Base-by-base conservation (phyloP, 2,888 invertebrate genomes). In the Eupithecia subfuscata region DNA sequence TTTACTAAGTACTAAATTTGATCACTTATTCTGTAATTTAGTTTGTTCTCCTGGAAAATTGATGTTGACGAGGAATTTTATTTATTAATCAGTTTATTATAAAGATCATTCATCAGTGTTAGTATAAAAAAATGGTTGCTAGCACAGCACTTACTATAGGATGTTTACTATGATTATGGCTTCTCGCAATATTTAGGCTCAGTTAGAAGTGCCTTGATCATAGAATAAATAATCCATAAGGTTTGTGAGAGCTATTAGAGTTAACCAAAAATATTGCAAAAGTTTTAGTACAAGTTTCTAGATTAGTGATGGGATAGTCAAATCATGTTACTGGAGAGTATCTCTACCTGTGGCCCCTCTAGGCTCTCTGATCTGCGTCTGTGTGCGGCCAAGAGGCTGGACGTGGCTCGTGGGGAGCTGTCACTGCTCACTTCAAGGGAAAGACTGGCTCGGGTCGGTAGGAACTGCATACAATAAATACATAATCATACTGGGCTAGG, bases 351-450 rank as follows among this genome's bases (percentile, higher is more conserved):
- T 34, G 96, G 95, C 83, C 95, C 95, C 82, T 96, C 96, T 56
- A 96, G 92, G 87, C 95, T 96, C 82, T 96, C 96, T 82, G 96
- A 96, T 80, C 96, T 91, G 75, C 95, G 88, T 82, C 95, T 88
- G 88, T 92, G 92, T 75, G 93, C 89, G 63, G 94, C 93, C 85
- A 95, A 89, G 30, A 95, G 92, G 86, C 93, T 92, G 80, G 93
- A 88, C 18, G 95, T 87, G 80, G 92, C 90, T 80, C 94, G 89
- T 76, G 92, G 86, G 0, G 92, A 89, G 82, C 89, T 86, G 75
- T 94, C 95, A 16, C 95, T 91, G 84, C 96, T 95, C 84, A 96
- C 96, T 88, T 96, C 96, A 78, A 96, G 92, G 52, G 96, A 96
- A 78, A 96, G 91, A 82, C 96, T 96, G 70, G 96, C 95, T 85